Base-by-base conservation (phyloP, 2,797 vertebrate species). In the Molossus alvarezi region DNA sequence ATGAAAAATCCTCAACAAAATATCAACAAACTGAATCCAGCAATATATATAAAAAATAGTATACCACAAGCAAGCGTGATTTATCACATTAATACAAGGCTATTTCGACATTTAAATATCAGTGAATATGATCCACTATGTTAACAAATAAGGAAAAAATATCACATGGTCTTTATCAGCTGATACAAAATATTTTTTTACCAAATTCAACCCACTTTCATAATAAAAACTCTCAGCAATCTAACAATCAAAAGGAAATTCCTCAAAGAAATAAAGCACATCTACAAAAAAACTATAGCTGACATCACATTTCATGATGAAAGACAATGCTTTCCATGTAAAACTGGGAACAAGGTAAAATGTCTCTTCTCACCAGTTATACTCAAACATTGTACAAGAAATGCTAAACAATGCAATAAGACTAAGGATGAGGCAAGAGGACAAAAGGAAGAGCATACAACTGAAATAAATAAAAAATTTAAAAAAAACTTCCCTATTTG, bases 61-160 rank as follows among this genome's bases (percentile, higher is more conserved):
- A 84, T 18, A 85, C 21, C 21, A 77, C 62, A 71, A 79, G 4
- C 15, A 79, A 79, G 48, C 77, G 17, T 41, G 48, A 72, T 45
- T 90, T 84, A 79, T 4, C 27, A 15, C 27, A 37, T 27, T 55
- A 94, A 85, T 21, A 41, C 64, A 71, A 64, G 55, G 64, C 27
- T 53, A 62, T 8, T 75, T 88, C 69, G 57, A 90, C 41, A 76
- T 83, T 67, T 82, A 88, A 83, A 69, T 62, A 72, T 60, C 18
- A 27, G 12, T 85, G 20, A 75, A 67, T 67, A 84, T 67, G 67
- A 57, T 57, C 20, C 2, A 85, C 33, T 27, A 76, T 33, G 41
- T n/a, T 65, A 84, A 92, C 33, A 48, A 65, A 48, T 45, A 65
- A 55, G 41, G 62, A 62, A 55, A 53, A 75, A 76, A 87, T 13